Conservation (phyloP, 2,797 vertebrate species). For the Hydrophis major region DNA sequence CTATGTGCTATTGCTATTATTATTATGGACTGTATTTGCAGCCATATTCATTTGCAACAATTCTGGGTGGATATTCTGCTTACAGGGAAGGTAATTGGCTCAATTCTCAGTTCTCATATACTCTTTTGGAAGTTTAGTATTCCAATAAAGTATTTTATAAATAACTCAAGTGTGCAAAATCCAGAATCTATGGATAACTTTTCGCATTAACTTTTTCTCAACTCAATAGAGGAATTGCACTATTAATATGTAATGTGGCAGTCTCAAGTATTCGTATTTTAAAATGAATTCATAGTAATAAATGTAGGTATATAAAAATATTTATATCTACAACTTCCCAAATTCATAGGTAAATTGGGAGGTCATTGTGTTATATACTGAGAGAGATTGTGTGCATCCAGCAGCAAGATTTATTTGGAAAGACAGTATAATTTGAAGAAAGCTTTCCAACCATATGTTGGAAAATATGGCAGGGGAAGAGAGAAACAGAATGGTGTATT, state of each 20-base stretch:
- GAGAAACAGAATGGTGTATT: constrained; percentile 17
- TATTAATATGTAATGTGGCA: neutral
- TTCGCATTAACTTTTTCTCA: neutral
- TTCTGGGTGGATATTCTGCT: neutral
- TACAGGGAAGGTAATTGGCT: neutral
- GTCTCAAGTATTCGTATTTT: neutral
- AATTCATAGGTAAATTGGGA: neutral
- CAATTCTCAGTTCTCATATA: neutral
- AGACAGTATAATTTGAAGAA: neutral
- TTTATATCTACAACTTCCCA: neutral
- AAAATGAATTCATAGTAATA: neutral
- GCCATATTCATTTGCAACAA: neutral
- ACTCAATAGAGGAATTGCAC: neutral
- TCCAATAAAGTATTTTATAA: neutral
- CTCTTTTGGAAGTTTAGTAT: neutral
- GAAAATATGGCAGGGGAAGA: constrained; percentile 4
- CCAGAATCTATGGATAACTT: neutral
- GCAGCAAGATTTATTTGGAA: neutral
- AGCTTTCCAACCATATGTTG: constrained; percentile 13
- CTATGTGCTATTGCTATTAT: neutral
- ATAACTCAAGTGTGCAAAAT: neutral
- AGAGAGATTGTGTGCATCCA: neutral
- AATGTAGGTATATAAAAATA: neutral
- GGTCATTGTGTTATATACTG: neutral
- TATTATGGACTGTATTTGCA: neutral